Evolutionary conservation across 2,113 vertebrate genomes (phyloP), one percentile per base, ranked within the genome.

Genomic region (Spea bombifrons): DNA sequence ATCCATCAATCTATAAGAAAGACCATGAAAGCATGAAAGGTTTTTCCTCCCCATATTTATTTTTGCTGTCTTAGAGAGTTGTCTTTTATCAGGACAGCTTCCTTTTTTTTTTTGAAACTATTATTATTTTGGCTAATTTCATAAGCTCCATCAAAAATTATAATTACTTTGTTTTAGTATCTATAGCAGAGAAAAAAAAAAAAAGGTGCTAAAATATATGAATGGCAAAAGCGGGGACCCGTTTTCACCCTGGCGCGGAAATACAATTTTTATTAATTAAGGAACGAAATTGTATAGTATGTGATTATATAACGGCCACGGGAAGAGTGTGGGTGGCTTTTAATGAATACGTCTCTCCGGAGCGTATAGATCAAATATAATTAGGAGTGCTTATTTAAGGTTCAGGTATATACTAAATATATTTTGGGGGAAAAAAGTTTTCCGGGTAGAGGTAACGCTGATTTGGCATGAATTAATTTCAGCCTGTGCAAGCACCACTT

Each of bases 1-100:
- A 92, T 91, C 92, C 89, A 94, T 97, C 93, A 94, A 90, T 90
- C 90, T 92, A 89, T 88, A 90, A 90, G 93, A 95, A 94, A 92
- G 91, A 90, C 90, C 93, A 91, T 93, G 90, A 94, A 95, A 93
- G 91, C 90, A 89, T 89, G 91, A 96, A 93, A 92, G 90, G 88
- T 88, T 13, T 59, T 92, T 92, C 89, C 86, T 89, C 86, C 86
- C 92, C 91, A 89, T 92, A 92, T 93, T 94, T 95, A 92, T 91
- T 92, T 94, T 93, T 92, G 92, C 90, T 94, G 94, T 94, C 90
- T 91, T 90, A 86, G 90, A 91, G 87, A 91, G 90, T 93, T 90
- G 90, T 90, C 90, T 90, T 93, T 94, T 94, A 92, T 90, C 91
- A 91, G 89, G 90, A 92, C 90, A 91, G 91, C 88, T 90, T 86